Evolutionary conservation across 2,797 vertebrate species (phyloP).

Genomic region (Dermochelys coriacea): DNA sequence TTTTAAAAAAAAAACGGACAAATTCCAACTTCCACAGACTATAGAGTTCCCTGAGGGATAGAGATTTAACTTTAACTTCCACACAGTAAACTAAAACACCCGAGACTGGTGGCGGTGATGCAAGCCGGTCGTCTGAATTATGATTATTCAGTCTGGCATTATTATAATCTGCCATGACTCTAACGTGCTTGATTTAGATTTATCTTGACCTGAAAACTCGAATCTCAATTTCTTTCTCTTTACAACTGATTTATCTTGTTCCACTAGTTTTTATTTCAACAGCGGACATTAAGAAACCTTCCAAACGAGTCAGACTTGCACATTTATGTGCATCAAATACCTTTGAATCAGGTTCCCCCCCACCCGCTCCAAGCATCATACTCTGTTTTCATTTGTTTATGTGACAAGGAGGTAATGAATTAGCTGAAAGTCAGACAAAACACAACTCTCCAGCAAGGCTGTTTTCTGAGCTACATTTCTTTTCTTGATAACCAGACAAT

Average conservation of each 20-base stretch:
- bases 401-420: conserved; percentile 24
- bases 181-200: conserved; percentile 73
- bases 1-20: conserved; percentile 69
- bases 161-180: conserved; percentile 78
- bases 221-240: conserved; percentile 41
- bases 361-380: background rate
- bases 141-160: conserved; percentile 73
- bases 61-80: conserved; percentile 78
- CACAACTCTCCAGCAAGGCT: conserved; percentile 5
- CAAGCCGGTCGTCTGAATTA: conserved; percentile 75
- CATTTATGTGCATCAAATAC: conserved; percentile 1
- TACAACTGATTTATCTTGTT: conserved; percentile 49
- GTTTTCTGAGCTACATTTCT: background rate
- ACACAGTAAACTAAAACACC: conserved; percentile 69
- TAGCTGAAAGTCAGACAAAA: background rate
- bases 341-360: background rate
- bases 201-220: conserved; percentile 79
- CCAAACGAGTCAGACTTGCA: background rate
- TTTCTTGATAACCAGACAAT: conserved; percentile 23
- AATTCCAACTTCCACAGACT: conserved; percentile 51
- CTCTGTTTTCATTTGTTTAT: background rate
- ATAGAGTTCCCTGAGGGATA: conserved; percentile 67
- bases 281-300: background rate
- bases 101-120: conserved; percentile 68
- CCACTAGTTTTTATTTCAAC: background rate